Base-by-base conservation (phyloP, 2,797 vertebrate genomes). In the Adrianichthys oophorus region DNA sequence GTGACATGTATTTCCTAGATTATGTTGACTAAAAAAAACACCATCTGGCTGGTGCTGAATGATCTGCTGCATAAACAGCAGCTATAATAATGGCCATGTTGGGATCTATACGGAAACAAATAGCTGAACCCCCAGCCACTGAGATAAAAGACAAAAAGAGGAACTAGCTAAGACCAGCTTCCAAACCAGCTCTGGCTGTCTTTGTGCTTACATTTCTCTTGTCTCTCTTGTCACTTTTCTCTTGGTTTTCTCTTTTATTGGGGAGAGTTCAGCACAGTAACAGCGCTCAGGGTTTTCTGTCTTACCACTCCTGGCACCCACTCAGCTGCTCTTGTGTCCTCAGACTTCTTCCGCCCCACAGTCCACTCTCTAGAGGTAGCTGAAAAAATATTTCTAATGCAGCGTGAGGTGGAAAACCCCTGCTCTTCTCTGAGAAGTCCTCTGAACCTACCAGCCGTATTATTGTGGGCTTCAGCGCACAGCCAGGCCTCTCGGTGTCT, bases 141-240 rank as follows among this genome's bases (percentile, higher is more conserved):
- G 65, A 70, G 78, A 82, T 86, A 78, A 86, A 85, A 85, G 68
- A 72, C 19, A 26, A 7, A 26, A 26, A 7, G 84, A 69, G 74
- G 85, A 93, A 91, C 92, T 89, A 91, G 92, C 82, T 85, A 82
- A 71, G 84, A 93, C 92, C 90, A 93, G 92, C 83, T 86, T 76
- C 65, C 29, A 40, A 90, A 91, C 90, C 89, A 84, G 89, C 88
- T 91, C 76, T 70, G 70, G 71, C 41, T 37, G 61, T 84, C 87
- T 89, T 89, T 90, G 84, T 87, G 65, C 59, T 66, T 67, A 65
- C 70, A 76, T 85, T 85, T 85, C 78, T 85, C 74, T 83, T n/a
- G n/a, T n/a, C n/a, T n/a, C n/a, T 80, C 84, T 83, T 77, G 84
- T 83, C 80, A 80, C 76, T 89, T 83, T 84, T 76, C 63, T 76